Base-by-base conservation (phyloP, 2,888 invertebrate species). In the Sepiola atlantica region DNA sequence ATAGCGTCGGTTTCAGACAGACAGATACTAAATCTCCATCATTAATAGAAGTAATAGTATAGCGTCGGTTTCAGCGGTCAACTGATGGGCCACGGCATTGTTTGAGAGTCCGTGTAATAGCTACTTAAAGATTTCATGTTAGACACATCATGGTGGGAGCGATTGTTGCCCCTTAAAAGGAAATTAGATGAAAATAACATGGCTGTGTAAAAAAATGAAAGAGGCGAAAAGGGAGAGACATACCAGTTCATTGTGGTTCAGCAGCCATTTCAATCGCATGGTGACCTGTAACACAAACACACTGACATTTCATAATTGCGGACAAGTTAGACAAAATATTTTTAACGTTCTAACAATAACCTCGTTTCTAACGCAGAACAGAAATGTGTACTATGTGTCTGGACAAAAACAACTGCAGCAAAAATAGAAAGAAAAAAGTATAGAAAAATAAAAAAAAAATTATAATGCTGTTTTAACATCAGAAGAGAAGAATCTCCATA, bases 211-310 rank as follows among this genome's bases (percentile, higher is more conserved):
- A 77, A 77, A n/a, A 77, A 77, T 28, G 12, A 77, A 77, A 77
- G 10, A n/a, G 32, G n/a, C 4, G 14, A 77, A 77, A 77, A n/a
- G 16, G 0, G 12, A 14, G 14, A n/a, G 77, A 95, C 98, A 98
- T 95, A 99, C 97, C 93, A 98, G 98, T 24, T 98, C 97, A 95
- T 98, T 98, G 96, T 99, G 98, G 96, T 98, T 98, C 77, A 99
- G 97, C 54, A 98, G 98, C 98, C 99, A 99, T 94, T 98, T 97
- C 94, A 99, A 97, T 94, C 99, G 98, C 96, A 98, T 97, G 0
- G 98, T 98, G 35, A 98, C 98, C 98, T 98, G 97, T 77, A 77
- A 77, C 77, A 77, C n/a, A 77, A 77, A 77, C 77, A 77, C 77
- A 77, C 16, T 77, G 77, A 77, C 77, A 77, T 77, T 77, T 77